Conservation (phyloP, 2,888 invertebrate species). For the Pegoplata infirma region DNA sequence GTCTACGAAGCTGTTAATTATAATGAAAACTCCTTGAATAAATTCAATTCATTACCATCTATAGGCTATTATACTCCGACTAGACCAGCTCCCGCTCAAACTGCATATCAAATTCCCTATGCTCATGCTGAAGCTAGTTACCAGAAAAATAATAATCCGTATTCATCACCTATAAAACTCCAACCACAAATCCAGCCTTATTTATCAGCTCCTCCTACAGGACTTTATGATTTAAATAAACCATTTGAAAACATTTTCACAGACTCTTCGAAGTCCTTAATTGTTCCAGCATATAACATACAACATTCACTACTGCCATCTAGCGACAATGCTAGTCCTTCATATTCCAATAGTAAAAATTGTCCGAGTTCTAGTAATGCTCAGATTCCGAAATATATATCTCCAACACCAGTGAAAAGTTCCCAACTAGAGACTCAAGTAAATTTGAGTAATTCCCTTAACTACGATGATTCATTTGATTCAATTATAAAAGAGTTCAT, state of each 20-base stretch:
- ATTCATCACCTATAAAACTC: neutral
- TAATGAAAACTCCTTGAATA: neutral
- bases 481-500: constrained; percentile 18
- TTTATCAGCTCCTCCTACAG: neutral
- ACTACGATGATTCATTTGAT: constrained; percentile 12
- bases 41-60: neutral
- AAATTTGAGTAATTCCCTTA: neutral
- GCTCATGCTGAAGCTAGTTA: neutral
- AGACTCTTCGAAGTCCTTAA: neutral
- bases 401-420: constrained; percentile 12
- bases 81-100: neutral
- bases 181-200: neutral
- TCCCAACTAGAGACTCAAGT: neutral
- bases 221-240: constrained; percentile 14
- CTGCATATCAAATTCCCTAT: neutral
- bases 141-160: neutral
- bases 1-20: no score
- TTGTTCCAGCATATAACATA: neutral
- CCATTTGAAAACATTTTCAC: constrained; percentile 27
- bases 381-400: neutral
- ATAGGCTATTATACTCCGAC: neutral
- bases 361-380: neutral
- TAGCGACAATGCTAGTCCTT: neutral
- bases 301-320: neutral
- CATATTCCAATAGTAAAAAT: neutral